Conservation (phyloP, 30 jellyfish, hydroid and myxozoan genomes). For the Hydra vulgaris region DNA sequence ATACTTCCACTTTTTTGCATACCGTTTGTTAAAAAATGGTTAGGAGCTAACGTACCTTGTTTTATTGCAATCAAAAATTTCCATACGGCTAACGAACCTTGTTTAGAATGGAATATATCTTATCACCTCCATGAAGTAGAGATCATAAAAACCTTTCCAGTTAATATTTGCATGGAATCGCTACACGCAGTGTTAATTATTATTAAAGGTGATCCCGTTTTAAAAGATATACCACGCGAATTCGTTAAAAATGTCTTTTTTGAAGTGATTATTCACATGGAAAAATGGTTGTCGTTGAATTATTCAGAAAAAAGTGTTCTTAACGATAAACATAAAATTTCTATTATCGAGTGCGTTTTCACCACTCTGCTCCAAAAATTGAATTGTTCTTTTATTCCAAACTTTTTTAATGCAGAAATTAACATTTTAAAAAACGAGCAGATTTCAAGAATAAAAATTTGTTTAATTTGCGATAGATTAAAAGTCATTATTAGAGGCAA, state of each 20-base stretch:
- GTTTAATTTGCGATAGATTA: neutral
- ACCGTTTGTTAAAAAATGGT: conserved; percentile 20
- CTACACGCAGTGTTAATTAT: neutral
- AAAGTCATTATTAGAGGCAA: conserved; percentile 28
- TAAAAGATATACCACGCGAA: conserved; percentile 24
- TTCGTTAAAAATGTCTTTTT: conserved; percentile 10
- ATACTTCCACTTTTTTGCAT: conserved; percentile 1
- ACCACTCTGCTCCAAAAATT: conserved; percentile 12
- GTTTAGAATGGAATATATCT: conserved; percentile 15
- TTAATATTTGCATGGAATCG: conserved; percentile 12
- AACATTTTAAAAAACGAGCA: conserved; percentile 3
- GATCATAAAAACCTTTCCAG: conserved; percentile 7
- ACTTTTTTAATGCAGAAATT: conserved; percentile 24
- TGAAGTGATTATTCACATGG: conserved; percentile 20
- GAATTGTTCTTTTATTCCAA: conserved; percentile 19
- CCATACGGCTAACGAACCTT: neutral
- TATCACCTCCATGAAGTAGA: conserved; percentile 18
- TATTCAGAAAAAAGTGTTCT: neutral
- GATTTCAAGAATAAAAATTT: neutral
- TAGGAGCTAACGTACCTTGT: conserved; percentile 14
- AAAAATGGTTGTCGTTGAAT: conserved; percentile 22
- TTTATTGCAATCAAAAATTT: neutral
- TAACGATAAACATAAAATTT: conserved; percentile 1
- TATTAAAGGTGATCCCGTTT: conserved; percentile 9
- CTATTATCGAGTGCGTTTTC: conserved; percentile 16